Base-by-base conservation (phyloP, 1,140 invertebrate species). In the Heliconius melpomene region DNA sequence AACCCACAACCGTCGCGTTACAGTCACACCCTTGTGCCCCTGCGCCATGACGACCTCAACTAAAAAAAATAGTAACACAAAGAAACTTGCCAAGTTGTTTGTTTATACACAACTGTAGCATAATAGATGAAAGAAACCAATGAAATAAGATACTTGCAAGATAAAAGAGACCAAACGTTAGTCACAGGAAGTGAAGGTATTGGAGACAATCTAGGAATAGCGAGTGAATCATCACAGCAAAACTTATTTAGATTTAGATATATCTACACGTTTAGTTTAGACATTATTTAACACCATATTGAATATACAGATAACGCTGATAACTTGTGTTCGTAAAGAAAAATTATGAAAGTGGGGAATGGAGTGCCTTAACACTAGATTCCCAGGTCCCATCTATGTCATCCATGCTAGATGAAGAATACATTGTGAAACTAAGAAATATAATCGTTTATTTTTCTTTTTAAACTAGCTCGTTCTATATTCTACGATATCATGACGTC, bases 131-230 rank as follows among this genome's bases (percentile, higher is more conserved):
- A 66, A 26, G 60, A 66, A 66, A 9, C 60, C n/a, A 66, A 66
- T 66, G 60, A 66, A 66, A 66, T 66, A 66, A 11, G 23, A 66
- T 66, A 66, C 60, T 66, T 11, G 3, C n/a, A 66, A 66, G 23
- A 66, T 66, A 29, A 26, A 66, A 66, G 60, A 66, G 9, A 66
- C 23, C 60, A 66, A 29, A 26, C 60, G 60, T 66, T 66, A 66
- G 60, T 66, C 60, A 66, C 60, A 66, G 60, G 60, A 66, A 66
- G 60, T 1, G 26, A 16, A 66, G 60, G 60, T 66, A 66, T 66
- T 66, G 60, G 60, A 66, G 60, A 66, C 60, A 66, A 66, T 66
- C 60, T 66, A 29, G 60, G 60, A 66, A 66, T 66, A 66, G 60
- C 26, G 60, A 16, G 60, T 66, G 60, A 66, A 66, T 66, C 60